Conservation (phyloP, 2,888 invertebrate genomes). For the Antitype chi region DNA sequence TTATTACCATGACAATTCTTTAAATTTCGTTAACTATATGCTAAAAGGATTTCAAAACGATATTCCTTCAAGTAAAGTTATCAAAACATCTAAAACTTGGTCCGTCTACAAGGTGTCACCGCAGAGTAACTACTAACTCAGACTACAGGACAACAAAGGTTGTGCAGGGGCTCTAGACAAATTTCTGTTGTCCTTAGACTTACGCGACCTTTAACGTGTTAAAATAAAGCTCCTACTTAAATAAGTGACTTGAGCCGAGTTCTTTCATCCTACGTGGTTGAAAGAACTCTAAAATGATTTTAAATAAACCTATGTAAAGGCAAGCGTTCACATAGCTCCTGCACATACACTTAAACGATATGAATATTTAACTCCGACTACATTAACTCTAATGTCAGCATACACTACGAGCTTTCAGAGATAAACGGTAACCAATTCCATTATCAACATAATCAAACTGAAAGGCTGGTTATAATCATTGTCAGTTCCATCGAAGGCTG, state of each 20-base stretch:
- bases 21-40: conserved; percentile 2
- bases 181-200: not conserved
- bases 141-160: no score
- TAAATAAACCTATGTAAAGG: not conserved
- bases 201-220: not conserved
- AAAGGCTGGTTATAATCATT: conserved; percentile 42
- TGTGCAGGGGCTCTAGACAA: not conserved
- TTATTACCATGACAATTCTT: conserved; percentile 13
- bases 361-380: conserved; percentile 35
- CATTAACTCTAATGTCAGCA: conserved; percentile 19
- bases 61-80: not conserved
- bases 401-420: conserved; percentile 19
- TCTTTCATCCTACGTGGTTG: not conserved
- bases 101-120: not conserved
- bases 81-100: conserved; percentile 7
- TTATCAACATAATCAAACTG: conserved; percentile 46
- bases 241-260: not conserved
- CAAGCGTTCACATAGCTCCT: conserved; percentile 1
- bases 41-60: not conserved
- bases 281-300: conserved; percentile 4
- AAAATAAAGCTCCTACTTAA: not conserved
- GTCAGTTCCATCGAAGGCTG: conserved; percentile 48
- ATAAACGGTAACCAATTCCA: conserved; percentile 44
- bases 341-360: not conserved
- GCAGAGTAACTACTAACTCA: not conserved